phyloP scores from a whole-genome alignment of 2,888 invertebrate species.

The Hypselothyrea guttata region DNA sequence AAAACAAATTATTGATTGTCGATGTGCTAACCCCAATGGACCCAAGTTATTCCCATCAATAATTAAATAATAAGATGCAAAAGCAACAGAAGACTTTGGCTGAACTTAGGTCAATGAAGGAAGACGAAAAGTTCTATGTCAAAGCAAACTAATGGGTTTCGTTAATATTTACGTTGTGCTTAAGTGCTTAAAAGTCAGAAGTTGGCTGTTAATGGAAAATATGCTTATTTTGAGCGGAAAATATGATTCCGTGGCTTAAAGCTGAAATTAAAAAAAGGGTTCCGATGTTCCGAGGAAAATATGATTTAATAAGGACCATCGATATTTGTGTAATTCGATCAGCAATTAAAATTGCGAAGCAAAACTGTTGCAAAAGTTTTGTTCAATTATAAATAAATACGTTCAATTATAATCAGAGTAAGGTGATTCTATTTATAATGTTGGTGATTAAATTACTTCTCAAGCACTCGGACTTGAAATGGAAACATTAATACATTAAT shows the following conservation, averaged over 20 bases:
- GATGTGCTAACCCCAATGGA: not conserved
- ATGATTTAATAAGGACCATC: too few species aligned
- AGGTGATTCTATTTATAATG: not conserved
- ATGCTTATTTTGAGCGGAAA: slow-evolving; percentile 1
- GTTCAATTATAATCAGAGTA: too few species aligned
- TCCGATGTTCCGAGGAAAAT: too few species aligned
- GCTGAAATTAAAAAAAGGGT: too few species aligned
- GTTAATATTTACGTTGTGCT: too few species aligned
- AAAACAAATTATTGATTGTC: slow-evolving; percentile 37
- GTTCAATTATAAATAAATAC: too few species aligned
- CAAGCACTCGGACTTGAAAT: too few species aligned
- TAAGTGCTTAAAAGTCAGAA: too few species aligned
- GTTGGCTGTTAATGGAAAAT: not conserved
- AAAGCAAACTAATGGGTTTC: too few species aligned
- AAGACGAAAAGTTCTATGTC: too few species aligned
- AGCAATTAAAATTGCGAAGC: slow-evolving; percentile 30
- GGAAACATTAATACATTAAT: too few species aligned
- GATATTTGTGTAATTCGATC: slow-evolving; percentile 23
- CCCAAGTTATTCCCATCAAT: slow-evolving; percentile 7
- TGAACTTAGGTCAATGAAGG: too few species aligned
- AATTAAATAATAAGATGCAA: slow-evolving; percentile 24
- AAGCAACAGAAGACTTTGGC: not conserved
- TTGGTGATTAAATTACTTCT: not conserved
- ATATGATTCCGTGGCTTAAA: not conserved
- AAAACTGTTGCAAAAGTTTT: not conserved